Percentiles rank a stretch among this genome's conserved stretches.
Evolutionary conservation across 2,113 vertebrate genomes (phyloP).

Genomic region (Pituophis catenifer): DNA sequence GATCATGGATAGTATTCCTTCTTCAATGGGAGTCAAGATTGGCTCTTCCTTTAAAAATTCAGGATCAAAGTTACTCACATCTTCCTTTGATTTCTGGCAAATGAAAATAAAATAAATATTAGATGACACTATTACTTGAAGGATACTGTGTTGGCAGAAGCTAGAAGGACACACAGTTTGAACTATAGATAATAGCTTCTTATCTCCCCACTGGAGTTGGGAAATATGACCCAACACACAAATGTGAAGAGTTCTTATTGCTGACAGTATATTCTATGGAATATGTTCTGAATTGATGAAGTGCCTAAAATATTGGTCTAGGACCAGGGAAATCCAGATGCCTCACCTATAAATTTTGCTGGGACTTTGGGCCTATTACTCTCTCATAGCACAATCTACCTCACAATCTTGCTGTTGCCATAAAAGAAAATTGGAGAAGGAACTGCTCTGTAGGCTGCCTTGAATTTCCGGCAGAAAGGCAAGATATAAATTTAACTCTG

Average conservation of each 20-base stretch:
- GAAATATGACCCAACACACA: not conserved
- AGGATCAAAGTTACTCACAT: constrained; percentile 98
- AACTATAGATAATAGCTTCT: not conserved
- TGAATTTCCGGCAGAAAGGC: not conserved
- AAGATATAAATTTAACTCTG: not conserved
- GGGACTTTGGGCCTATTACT: not conserved
- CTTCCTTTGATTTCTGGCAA: constrained; percentile 89
- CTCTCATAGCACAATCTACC: not conserved
- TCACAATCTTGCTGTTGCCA: not conserved
- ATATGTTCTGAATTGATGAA: not conserved
- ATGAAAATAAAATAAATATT: constrained; percentile 48
- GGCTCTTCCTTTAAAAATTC: constrained; percentile 97
- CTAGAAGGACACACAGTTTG: not conserved
- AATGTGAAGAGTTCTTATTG: not conserved
- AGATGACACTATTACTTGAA: not conserved
- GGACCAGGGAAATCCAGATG: not conserved
- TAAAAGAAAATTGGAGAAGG: not conserved
- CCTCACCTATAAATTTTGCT: not conserved
- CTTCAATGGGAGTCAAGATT: constrained; percentile 90
- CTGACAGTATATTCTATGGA: not conserved
- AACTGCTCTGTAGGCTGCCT: not conserved
- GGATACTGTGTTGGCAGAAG: not conserved
- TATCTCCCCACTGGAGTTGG: not conserved
- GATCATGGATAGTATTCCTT: constrained; percentile 83
- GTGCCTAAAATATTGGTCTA: not conserved